Evolutionary conservation across 1,140 invertebrate genomes (phyloP), one percentile per base, ranked within the genome.

Genomic region (Aphelenchoides besseyi): DNA sequence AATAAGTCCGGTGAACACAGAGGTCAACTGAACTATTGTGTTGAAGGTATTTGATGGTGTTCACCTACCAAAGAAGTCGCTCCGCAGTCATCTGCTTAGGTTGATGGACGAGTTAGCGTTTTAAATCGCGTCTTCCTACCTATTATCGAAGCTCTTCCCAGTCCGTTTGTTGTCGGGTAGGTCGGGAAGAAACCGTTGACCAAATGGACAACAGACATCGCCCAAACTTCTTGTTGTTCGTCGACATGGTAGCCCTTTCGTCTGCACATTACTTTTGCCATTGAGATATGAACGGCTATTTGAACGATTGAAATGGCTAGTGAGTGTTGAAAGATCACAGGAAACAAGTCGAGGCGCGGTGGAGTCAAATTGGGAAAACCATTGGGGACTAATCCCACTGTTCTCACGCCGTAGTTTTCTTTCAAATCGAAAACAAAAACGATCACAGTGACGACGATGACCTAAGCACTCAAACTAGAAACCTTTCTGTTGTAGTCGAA

Each of bases 21-120:
- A 36, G 48, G n/a, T 18, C 26, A 61, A 30, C 59, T 61, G 59
- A 61, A 61, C 2, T n/a, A 36, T 29, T 35, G 2, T 2, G n/a
- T 61, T 61, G n/a, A 2, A 30, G 16, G n/a, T 36, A 61, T 48
- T 18, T 2, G 30, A 61, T 36, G 9, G 9, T n/a, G 28, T 1
- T n/a, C 16, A 1, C 63, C 12, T 41, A 66, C 63, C 32, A 12
- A 33, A 37, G 26, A 32, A 29, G 32, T 66, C 30, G 32, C 63
- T 55, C 63, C 63, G 32, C 63, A 66, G 12, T 29, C 63, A 8
- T 66, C 63, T n/a, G n/a, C n/a, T n/a, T n/a, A n/a, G n/a, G n/a
- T n/a, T n/a, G n/a, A n/a, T n/a, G n/a, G n/a, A n/a, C n/a, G n/a
- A n/a, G n/a, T n/a, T n/a, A n/a, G n/a, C n/a, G n/a, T n/a, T n/a